A percentile compares a stretch with the other conserved stretches of the same genome.
Evolutionary conservation across 2,888 invertebrate species (phyloP).

Genomic region (Spisula solida): DNA sequence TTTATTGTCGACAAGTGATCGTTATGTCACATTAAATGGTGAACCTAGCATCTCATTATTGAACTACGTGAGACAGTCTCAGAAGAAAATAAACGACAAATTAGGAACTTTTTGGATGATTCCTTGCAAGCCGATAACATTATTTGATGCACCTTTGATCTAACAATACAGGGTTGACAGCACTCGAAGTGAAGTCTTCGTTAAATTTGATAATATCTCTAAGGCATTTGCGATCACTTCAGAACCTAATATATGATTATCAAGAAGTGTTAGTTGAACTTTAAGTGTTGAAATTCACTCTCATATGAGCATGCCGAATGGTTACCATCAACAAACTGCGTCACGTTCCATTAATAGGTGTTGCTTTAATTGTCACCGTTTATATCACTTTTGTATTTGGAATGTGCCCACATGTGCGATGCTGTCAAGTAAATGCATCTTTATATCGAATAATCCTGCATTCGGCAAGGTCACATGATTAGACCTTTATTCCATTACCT

Average conservation of each 20-base stretch:
- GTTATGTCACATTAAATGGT: not conserved
- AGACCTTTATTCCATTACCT: too few species aligned
- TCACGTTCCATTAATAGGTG: not conserved
- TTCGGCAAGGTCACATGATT: too few species aligned
- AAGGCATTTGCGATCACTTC: not conserved
- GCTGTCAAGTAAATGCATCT: too few species aligned
- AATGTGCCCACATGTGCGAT: too few species aligned
- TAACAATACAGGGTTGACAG: not conserved
- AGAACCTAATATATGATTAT: not conserved
- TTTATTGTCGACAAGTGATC: constrained; percentile 5
- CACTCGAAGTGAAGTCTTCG: not conserved
- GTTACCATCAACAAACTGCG: not conserved
- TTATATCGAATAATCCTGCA: too few species aligned
- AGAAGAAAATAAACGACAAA: not conserved
- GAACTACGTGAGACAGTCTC: not conserved
- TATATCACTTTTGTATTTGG: too few species aligned
- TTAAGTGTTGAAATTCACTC: not conserved
- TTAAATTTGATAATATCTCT: not conserved
- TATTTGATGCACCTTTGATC: not conserved
- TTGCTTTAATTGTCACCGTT: too few species aligned
- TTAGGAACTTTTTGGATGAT: not conserved
- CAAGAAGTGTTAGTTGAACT: not conserved
- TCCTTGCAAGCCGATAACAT: not conserved
- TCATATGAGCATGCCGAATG: not conserved
- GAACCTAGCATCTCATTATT: not conserved